Conservation (phyloP, 2,113 vertebrate species). For the Numenius arquata region DNA sequence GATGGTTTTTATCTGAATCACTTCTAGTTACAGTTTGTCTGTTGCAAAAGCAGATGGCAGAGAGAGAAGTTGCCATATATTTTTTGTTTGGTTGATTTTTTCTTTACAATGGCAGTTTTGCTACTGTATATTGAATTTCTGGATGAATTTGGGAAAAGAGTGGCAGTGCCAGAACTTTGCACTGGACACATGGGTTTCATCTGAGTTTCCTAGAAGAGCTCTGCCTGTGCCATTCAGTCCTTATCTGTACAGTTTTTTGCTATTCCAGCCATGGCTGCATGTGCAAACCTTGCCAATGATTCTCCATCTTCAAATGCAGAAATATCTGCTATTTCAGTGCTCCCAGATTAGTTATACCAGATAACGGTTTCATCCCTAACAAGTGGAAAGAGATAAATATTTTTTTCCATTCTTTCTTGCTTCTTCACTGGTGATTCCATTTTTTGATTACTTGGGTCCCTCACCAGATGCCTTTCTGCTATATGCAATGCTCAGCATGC, state of each 20-base stretch:
- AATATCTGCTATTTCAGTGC: background rate
- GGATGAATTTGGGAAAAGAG: background rate
- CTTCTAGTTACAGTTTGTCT: constrained; percentile 58
- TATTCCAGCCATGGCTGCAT: background rate
- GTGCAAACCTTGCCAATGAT: background rate
- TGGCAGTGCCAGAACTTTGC: background rate
- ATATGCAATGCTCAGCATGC: background rate
- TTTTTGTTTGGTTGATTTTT: background rate
- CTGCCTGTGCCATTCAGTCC: fast-evolving
- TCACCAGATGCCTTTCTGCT: background rate
- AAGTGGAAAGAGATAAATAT: background rate
- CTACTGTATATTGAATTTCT: background rate
- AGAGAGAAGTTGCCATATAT: background rate
- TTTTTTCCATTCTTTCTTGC: background rate
- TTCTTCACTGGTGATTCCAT: background rate
- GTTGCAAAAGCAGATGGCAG: background rate
- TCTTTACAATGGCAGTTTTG: background rate
- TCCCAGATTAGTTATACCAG: background rate
- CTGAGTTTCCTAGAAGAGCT: background rate
- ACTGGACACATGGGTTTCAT: background rate
- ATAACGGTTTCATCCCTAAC: background rate
- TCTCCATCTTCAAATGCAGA: background rate
- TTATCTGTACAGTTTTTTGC: background rate
- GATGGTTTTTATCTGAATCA: constrained; percentile 64
- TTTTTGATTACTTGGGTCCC: background rate